phyloP scores from a whole-genome alignment of 2,113 vertebrate genomes.

The Aix galericulata region DNA sequence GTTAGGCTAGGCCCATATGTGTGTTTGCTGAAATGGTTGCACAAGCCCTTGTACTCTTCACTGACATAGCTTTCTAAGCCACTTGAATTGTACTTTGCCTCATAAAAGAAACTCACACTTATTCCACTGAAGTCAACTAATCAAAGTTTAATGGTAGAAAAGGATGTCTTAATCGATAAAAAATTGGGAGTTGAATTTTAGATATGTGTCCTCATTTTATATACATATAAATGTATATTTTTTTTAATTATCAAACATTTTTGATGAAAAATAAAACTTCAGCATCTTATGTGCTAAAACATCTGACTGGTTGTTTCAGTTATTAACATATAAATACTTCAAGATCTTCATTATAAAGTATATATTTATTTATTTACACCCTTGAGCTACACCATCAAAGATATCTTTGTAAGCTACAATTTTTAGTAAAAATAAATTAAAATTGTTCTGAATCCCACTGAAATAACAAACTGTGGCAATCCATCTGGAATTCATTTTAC shows the following conservation, averaged over 20 bases:
- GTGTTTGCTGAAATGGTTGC: background rate
- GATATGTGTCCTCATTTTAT: background rate
- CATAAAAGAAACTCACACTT: background rate
- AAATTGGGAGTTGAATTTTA: background rate
- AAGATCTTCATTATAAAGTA: constrained; percentile 10
- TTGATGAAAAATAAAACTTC: background rate
- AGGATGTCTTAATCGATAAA: background rate
- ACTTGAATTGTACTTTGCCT: background rate
- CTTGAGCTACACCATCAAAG: constrained; percentile 46
- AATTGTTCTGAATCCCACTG: constrained; percentile 57
- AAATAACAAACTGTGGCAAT: constrained; percentile 56
- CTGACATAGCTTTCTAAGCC: background rate
- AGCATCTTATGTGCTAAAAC: background rate
- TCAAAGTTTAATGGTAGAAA: background rate
- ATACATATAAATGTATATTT: background rate
- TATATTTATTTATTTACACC: constrained; percentile 46
- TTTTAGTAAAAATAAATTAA: constrained; percentile 73
- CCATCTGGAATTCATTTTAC: constrained; percentile 73
- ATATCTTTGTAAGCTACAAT: constrained; percentile 45
- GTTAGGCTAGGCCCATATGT: background rate
- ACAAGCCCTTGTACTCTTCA: background rate
- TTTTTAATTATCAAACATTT: background rate
- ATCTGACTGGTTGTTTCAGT: background rate
- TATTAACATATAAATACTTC: background rate
- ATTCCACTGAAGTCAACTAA: background rate